Evolutionary conservation across 1,140 invertebrate genomes (phyloP), one percentile per base, ranked within the genome.

Genomic region (Euwallacea fornicatus): DNA sequence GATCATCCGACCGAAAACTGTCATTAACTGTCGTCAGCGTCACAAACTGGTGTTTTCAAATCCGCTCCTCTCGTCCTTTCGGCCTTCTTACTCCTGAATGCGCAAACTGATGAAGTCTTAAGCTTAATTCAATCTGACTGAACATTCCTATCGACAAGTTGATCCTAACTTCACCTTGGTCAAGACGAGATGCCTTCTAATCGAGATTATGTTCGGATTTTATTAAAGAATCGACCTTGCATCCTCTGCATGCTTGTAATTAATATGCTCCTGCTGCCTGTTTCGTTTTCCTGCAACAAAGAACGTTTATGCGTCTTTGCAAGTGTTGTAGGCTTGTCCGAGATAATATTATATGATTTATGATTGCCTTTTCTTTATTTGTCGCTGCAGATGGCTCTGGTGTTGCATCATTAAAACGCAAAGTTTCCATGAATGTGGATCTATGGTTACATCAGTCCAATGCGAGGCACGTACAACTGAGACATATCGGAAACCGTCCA

Each of bases 141-240:
- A 33, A 21, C 46, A 50, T 44, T 42, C 46, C 7, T 15, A 64
- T 11, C 42, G 44, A 15, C 21, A 46, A 64, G 33, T 13, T 64
- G 62, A 50, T 50, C 46, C 46, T 50, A 50, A 50, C 46, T 50
- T 21, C 46, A 50, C 43, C 62, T 44, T 62, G 62, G 42, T 11
- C 43, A 13, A 64, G 62, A 47, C 46, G 55, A 58, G 55, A 58
- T 58, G 55, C 55, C 55, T 58, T 58, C 55, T 58, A 58, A 58
- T 58, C 55, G 55, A 58, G 55, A 58, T 58, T 58, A 58, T 58
- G 55, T 58, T 58, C 55, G 16, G 55, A 64, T 64, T 64, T 64
- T 64, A 64, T 64, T 64, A 42, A 64, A 64, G 62, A 64, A 64
- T 46, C 44, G 62, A 64, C 62, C 62, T 64, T 64, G 62, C 62